phyloP scores from a whole-genome alignment of 1,140 invertebrate species.

The Plutomurus gul region DNA sequence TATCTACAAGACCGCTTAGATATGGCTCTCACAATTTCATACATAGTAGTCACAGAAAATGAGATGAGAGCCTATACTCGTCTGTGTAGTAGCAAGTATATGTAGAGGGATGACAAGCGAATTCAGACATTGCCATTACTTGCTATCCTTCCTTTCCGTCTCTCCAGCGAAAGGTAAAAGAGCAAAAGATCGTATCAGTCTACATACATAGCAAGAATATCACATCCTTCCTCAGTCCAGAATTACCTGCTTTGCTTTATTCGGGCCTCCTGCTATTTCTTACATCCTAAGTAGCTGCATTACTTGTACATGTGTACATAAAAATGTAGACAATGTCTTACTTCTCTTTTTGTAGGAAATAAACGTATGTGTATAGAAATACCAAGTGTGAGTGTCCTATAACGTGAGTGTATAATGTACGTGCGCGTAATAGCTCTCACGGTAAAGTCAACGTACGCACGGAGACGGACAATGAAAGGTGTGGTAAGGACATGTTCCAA shows the following conservation, averaged over 20 bases:
- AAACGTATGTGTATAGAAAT: no score
- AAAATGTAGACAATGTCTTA: no score
- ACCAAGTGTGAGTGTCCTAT: no score
- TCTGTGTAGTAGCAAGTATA: not conserved
- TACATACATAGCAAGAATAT: not conserved
- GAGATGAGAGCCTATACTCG: not conserved
- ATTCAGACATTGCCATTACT: not conserved
- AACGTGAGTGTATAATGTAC: no score
- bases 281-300: no score
- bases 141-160: not conserved
- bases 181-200: not conserved
- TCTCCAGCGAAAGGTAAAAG: not conserved
- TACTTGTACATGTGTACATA: no score
- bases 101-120: not conserved
- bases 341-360: no score
- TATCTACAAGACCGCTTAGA: not conserved
- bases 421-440: no score
- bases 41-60: not conserved
- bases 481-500: no score
- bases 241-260: constrained; percentile 20
- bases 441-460: no score
- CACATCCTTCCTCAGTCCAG: not conserved
- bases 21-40: not conserved
- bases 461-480: no score
- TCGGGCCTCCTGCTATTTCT: constrained; percentile 1